Evolutionary conservation across 1,140 invertebrate species (phyloP), one percentile per base, ranked within the genome.

Genomic region (Gonioctena quinquepunctata): DNA sequence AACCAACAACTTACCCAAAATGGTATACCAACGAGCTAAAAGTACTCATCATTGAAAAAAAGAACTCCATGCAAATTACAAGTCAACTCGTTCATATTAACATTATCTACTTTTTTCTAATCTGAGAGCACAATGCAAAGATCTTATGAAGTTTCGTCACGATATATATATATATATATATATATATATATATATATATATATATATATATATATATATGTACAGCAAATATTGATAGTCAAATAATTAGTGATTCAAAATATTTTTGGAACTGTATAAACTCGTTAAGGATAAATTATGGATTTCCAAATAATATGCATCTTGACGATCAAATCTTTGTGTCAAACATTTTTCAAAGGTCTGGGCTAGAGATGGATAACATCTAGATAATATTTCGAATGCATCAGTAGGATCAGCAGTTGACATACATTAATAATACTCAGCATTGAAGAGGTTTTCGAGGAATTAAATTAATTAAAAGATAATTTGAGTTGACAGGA

Each of bases 211-310:
- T n/a, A 7, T 6, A 42, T 42, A 42, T n/a, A 42, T 42, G n/a
- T 50, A 50, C 49, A 50, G 13, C 13, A 50, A 50, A 50, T 50
- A 50, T 50, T 50, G 49, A 50, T 50, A n/a, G n/a, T n/a, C 49
- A 50, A 50, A 50, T 50, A 50, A 50, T 50, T n/a, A 50, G 49
- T n/a, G n/a, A 50, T 50, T 50, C 49, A 50, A 50, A 19, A 50
- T 50, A n/a, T 50, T 50, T 50, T 50, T 50, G 49, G 49, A 50
- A 50, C n/a, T 50, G n/a, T 50, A 50, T 50, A 50, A n/a, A 50
- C 49, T 50, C 49, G n/a, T 50, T 19, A n/a, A 50, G 8, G n/a
- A 50, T 3, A 50, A n/a, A 50, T 50, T n/a, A 16, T 50, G 49
- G n/a, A 50, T 50, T 50, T 50, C 49, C 49, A 19, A 50, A 50